These are phyloP conservation scores for Hemichromis elongatus DNA, from an alignment of 2,113 vertebrate genomes.

Conservation along the genomic window DNA sequence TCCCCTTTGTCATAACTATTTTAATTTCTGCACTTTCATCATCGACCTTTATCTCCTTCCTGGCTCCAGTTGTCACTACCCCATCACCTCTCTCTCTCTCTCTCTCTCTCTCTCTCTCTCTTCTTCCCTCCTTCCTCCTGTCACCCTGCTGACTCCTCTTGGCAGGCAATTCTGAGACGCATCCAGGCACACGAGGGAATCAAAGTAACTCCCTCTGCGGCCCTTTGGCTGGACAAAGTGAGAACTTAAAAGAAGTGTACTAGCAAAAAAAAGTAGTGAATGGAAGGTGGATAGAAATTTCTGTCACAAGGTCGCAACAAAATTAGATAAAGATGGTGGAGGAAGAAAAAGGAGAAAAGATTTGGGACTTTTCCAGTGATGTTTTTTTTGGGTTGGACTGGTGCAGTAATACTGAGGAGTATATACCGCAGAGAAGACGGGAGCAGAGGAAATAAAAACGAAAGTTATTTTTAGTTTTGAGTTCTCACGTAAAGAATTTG, in stretches of 20 bases:
- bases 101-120: neutral
- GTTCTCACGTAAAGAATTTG: neutral
- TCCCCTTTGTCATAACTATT: neutral
- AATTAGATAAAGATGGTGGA: neutral
- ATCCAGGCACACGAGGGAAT: neutral
- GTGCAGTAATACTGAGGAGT: neutral
- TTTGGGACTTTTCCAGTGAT: neutral
- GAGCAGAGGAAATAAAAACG: neutral
- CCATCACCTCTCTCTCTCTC: neutral
- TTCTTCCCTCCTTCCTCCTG: neutral
- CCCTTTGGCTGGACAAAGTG: neutral
- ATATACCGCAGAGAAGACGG: neutral
- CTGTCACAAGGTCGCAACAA: neutral
- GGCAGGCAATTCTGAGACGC: neutral
- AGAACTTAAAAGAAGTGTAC: neutral
- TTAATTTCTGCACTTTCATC: conserved; percentile 23
- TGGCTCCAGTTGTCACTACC: neutral
- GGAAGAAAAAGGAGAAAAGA: neutral
- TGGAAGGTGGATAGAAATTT: neutral
- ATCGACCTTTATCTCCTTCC: neutral
- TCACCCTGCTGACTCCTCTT: neutral
- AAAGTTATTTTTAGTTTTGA: neutral
- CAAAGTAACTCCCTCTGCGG: neutral
- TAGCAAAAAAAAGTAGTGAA: neutral
- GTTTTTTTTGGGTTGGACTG: neutral